A percentile compares a stretch with the other conserved stretches of the same genome.
These are phyloP conservation scores for Ophthalmolycus amberensis DNA, from an alignment of 2,113 vertebrate species.

Conservation along the genomic window DNA sequence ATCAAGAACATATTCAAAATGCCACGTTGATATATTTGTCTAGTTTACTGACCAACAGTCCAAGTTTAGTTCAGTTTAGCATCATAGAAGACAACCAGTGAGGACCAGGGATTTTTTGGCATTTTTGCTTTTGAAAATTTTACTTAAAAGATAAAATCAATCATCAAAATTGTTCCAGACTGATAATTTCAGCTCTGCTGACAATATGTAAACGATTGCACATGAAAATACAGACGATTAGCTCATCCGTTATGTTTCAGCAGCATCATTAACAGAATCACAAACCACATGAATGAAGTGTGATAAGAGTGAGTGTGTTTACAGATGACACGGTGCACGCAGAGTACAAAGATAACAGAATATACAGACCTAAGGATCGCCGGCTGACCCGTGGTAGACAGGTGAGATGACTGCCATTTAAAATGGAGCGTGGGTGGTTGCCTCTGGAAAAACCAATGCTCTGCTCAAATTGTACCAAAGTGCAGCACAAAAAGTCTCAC, in stretches of 20 bases:
- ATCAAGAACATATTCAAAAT: too few relatives aligned
- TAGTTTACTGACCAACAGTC: too few relatives aligned
- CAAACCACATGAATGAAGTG: background rate
- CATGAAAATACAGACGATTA: background rate
- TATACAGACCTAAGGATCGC: background rate
- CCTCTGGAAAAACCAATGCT: background rate
- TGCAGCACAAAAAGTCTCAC: conserved; percentile 1
- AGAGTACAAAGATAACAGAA: background rate
- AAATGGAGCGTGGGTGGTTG: background rate
- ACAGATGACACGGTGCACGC: background rate
- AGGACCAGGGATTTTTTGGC: background rate
- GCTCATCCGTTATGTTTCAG: background rate
- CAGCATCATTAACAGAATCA: conserved; percentile 5
- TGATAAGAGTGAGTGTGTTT: background rate
- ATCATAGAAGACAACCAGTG: background rate
- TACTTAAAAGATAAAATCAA: too few relatives aligned
- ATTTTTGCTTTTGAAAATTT: background rate
- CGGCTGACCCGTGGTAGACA: background rate
- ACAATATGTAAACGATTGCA: background rate
- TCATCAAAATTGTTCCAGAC: background rate
- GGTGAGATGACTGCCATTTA: conserved; percentile 26
- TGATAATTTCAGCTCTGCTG: background rate
- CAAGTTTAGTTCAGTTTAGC: too few relatives aligned
- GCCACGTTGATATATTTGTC: too few relatives aligned
- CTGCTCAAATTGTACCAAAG: background rate